Conservation (phyloP, 2,797 vertebrate genomes). For the Acanthis flammea region DNA sequence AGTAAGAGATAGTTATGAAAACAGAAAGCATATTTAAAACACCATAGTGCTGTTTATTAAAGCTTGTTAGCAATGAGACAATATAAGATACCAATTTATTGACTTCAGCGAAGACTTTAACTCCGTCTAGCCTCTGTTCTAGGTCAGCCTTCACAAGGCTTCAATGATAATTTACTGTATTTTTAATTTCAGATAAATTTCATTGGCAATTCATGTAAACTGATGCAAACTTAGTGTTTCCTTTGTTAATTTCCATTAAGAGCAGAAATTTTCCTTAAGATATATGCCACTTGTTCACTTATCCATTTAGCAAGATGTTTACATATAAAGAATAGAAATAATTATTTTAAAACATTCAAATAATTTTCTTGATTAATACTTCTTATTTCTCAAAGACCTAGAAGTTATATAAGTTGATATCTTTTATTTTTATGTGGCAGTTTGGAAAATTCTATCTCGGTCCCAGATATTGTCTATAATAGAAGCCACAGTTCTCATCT, state of each 20-base stretch:
- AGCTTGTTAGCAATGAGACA: neutral
- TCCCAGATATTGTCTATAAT: neutral
- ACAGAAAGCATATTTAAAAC: neutral
- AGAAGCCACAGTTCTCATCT: neutral
- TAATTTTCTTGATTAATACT: neutral
- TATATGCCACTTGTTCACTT: neutral
- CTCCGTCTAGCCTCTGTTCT: neutral
- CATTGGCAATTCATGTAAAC: neutral
- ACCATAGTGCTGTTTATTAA: neutral
- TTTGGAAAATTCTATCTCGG: neutral
- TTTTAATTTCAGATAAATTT: neutral
- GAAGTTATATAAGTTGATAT: neutral
- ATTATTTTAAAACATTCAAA: neutral
- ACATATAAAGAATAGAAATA: neutral
- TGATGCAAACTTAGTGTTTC: neutral
- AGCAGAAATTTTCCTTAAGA: neutral
- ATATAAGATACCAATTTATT: neutral
- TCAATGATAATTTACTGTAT: neutral
- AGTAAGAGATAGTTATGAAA: neutral
- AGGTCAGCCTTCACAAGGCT: neutral
- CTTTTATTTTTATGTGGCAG: neutral
- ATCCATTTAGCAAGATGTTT: neutral
- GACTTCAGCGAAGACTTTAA: neutral
- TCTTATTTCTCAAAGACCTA: neutral
- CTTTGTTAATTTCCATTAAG: neutral